Base-by-base conservation (phyloP, 2,797 vertebrate genomes). In the Cyprinodon diabolis region DNA sequence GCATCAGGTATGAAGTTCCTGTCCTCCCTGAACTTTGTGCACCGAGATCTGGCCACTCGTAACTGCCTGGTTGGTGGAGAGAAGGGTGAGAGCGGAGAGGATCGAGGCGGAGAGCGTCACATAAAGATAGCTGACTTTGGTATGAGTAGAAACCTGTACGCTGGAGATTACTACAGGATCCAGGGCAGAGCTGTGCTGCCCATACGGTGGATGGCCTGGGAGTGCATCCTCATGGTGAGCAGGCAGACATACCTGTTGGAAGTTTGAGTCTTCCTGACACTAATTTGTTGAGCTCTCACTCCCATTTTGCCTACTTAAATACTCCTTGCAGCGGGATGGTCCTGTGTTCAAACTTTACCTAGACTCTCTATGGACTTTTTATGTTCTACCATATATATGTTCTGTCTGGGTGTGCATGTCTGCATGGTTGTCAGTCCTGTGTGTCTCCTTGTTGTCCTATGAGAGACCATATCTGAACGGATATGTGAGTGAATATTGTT, bases 161-260 rank as follows among this genome's bases (percentile, higher is more conserved):
- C 96, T 0, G 96, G 96, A 13, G 96, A 98, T 72, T 98, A 98
- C 82, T 98, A 98, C 88, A 95, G 97, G 10, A 97, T 98, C 80
- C 97, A 97, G 83, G 97, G 97, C 73, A 88, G 97, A 3, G 97
- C 97, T 0, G 96, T 98, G 90, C 96, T 98, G 81, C 97, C 97
- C 0, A 98, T 98, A 65, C 96, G 97, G 72, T 98, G 97, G 97
- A 98, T 98, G 97, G 97, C 97, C 79, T 98, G 97, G 97, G 97
- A 98, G 90, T 96, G 97, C 71, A 98, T 98, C 79, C 96, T 98
- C 19, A 97, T 98, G 97, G 97, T 98, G 84, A 90, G 91, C 74
- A 55, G 43, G 25, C 56, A 6, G 35, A 30, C 6, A n/a, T 23
- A 15, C 67, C 2, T 9, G 55, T 49, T 68, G 79, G 11, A 2